Conservation (phyloP, 2,888 invertebrate species). For the Ophraella communa region DNA sequence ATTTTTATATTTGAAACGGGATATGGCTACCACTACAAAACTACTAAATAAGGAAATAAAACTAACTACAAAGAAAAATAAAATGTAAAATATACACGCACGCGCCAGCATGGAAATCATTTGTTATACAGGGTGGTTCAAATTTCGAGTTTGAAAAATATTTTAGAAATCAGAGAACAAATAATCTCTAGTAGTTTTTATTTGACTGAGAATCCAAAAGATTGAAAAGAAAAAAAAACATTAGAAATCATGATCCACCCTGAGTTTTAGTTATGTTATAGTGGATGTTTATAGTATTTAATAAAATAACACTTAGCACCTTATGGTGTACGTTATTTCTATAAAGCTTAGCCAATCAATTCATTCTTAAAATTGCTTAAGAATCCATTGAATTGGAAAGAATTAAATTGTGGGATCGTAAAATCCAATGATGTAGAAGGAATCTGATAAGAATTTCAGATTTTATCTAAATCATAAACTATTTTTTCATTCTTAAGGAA, state of each 20-base stretch:
- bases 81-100: conserved; percentile 49
- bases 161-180: too few species aligned
- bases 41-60: conserved; percentile 27
- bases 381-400: too few species aligned
- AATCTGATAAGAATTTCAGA: too few species aligned
- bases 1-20: too few species aligned
- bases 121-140: conserved; percentile 27
- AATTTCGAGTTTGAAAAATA: background rate
- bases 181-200: too few species aligned
- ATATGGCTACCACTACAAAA: background rate
- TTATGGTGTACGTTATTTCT: conserved; percentile 55
- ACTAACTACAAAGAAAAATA: conserved; percentile 46
- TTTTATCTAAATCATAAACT: too few species aligned
- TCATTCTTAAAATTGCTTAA: too few species aligned
- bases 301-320: conserved; percentile 53
- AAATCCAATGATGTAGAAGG: too few species aligned
- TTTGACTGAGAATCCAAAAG: too few species aligned
- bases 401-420: too few species aligned
- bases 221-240: background rate
- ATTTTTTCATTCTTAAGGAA: too few species aligned
- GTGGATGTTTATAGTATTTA: conserved; percentile 31
- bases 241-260: background rate
- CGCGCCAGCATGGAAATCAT: conserved; percentile 63
- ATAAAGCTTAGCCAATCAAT: too few species aligned
- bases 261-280: conserved; percentile 30